These are phyloP conservation scores for Penaeus japonicus DNA, from an alignment of 1,140 invertebrate genomes.

Conservation along the genomic window DNA sequence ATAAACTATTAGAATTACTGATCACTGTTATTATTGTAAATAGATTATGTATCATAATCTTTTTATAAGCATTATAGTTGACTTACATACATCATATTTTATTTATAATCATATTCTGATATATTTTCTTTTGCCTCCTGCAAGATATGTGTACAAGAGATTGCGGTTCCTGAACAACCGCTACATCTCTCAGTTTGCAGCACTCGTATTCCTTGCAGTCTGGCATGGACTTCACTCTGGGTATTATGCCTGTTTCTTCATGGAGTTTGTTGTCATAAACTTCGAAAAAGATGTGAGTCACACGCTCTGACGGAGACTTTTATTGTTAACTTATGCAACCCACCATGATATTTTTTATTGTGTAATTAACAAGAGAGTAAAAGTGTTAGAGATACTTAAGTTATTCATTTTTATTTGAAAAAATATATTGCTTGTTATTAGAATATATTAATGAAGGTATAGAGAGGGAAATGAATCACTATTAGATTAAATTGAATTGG, in stretches of 20 bases:
- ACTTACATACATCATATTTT: background rate
- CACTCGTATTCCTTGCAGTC: constrained; percentile 85
- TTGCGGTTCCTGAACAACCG: constrained; percentile 88
- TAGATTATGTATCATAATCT: no score
- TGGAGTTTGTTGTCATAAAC: constrained; percentile 89
- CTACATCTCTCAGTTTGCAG: constrained; percentile 80
- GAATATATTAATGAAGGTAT: no score
- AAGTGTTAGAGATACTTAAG: no score
- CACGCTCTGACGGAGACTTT: background rate
- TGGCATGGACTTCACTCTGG: constrained; percentile 94
- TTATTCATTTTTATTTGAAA: no score
- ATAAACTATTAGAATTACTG: no score
- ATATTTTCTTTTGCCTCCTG: constrained; percentile 58
- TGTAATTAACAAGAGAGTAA: no score
- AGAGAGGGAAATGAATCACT: no score
- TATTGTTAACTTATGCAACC: no score
- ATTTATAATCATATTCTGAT: background rate
- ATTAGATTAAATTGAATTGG: background rate
- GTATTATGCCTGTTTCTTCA: constrained; percentile 90
- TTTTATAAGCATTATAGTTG: no score
- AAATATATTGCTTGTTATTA: no score
- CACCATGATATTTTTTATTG: no score
- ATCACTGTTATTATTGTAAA: no score
- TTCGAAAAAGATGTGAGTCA: constrained; percentile 84
- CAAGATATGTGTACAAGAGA: constrained; percentile 86